Base-by-base conservation (phyloP, 1,140 invertebrate genomes). In the Trachymyrmex cornetzi region DNA sequence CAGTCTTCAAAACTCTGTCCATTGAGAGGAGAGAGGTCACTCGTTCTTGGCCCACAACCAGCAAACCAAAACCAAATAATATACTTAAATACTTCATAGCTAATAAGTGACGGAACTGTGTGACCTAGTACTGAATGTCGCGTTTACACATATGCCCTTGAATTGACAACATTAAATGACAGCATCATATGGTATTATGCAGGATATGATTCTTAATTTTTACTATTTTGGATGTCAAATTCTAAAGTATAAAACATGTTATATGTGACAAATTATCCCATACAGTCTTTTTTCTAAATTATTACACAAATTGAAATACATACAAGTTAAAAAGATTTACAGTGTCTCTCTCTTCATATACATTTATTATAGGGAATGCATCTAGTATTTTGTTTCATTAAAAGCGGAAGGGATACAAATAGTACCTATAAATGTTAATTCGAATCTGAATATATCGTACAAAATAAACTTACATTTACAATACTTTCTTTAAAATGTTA, bases 51-150 rank as follows among this genome's bases (percentile, higher is more conserved):
- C 92, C 94, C 7, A 89, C 93, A 16, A 92, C 91, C 34, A 91
- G 87, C 74, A 95, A 94, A 92, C 91, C 94, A 72, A 94, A 94
- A 93, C 91, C 94, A 86, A 95, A 95, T 89, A 94, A 95, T 93
- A 92, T 94, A 93, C 91, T 94, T 81, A 94, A 95, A 92, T 94
- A 93, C 57, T 94, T 94, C 82, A 95, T 95, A 94, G 92, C 94
- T 57, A 94, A 95, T 91, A 95, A 95, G 92, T 95, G 93, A 95
- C 93, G 69, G 88, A 93, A 63, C 48, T 92, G 77, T 74, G 63
- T 87, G 72, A 84, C 64, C 80, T 91, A 91, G 85, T 81, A 72
- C 84, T 59, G 57, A 87, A 86, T 86, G 59, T 79, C 87, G 82
- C 77, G 67, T 80, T 89, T 91, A 74, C 63, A 79, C 63, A 74